A percentile compares a stretch with the other conserved stretches of the same genome.
Conservation (phyloP, 2,888 invertebrate species). For the Beris chalybata region DNA sequence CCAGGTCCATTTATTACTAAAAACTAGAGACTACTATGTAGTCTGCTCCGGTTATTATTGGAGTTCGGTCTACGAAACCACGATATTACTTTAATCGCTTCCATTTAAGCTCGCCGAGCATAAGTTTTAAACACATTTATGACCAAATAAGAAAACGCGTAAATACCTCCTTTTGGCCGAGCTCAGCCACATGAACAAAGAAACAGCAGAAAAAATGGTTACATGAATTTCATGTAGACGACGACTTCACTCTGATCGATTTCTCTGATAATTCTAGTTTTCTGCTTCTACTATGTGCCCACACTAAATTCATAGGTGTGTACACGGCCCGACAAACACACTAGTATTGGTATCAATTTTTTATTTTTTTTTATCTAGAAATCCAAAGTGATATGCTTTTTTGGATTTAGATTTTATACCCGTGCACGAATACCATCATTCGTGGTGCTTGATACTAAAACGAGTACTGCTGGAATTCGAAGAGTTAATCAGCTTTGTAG, state of each 20-base stretch:
- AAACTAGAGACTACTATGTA: no score
- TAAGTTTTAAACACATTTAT: slow-evolving; percentile 26
- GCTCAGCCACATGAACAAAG: slow-evolving; percentile 26
- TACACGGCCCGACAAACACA: background rate
- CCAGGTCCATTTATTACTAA: no score
- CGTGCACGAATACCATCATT: slow-evolving; percentile 9
- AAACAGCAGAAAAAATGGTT: slow-evolving; percentile 38
- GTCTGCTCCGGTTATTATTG: no score
- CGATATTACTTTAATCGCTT: slow-evolving; percentile 20
- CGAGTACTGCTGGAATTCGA: slow-evolving; percentile 16
- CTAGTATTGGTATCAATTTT: slow-evolving; percentile 17
- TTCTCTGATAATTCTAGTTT: slow-evolving; percentile 32
- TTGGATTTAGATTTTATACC: slow-evolving; percentile 22
- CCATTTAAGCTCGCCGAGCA: slow-evolving; percentile 27
- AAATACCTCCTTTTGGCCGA: slow-evolving; percentile 30
- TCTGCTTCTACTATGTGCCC: slow-evolving; percentile 1
- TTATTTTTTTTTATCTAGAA: slow-evolving; percentile 19
- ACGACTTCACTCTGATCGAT: slow-evolving; percentile 25
- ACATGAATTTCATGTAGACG: slow-evolving; percentile 31
- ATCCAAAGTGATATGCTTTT: slow-evolving; percentile 28
- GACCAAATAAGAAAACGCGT: slow-evolving; percentile 30
- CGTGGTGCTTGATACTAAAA: slow-evolving; percentile 7
- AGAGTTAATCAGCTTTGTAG: slow-evolving; percentile 30
- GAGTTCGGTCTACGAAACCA: no score
- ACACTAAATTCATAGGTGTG: background rate